These are phyloP conservation scores for Himalopsyche kuldschensis DNA, from an alignment of 2,888 invertebrate species.

Conservation along the genomic window DNA sequence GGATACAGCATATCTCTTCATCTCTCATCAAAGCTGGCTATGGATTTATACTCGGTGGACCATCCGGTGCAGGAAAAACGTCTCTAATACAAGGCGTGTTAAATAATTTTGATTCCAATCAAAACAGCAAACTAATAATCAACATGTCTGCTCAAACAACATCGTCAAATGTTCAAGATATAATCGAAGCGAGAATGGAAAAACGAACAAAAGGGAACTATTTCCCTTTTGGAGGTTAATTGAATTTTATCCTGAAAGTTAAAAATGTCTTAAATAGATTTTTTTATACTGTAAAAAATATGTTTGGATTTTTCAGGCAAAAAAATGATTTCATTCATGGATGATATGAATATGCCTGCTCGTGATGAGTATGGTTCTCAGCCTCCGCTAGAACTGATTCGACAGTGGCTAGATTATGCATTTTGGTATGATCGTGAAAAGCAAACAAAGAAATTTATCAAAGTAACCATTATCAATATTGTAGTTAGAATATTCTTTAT, in stretches of 20 bases:
- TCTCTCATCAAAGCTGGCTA: conserved; percentile 65
- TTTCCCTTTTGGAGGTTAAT: conserved; percentile 70
- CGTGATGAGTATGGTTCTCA: conserved; percentile 88
- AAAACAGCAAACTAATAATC: conserved; percentile 70
- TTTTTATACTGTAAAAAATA: not conserved
- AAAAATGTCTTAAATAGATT: not conserved
- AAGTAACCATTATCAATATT: conserved; percentile 50
- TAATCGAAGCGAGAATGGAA: conserved; percentile 83
- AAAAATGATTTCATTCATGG: conserved; percentile 83
- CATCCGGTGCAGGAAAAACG: conserved; percentile 87
- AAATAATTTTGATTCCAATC: conserved; percentile 58
- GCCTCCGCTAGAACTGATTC: conserved; percentile 81
- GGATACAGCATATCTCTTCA: conserved; percentile 75
- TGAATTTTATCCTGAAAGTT: conserved; percentile 28
- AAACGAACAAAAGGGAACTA: conserved; percentile 85
- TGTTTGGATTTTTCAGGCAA: conserved; percentile 56
- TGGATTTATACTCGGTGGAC: conserved; percentile 79
- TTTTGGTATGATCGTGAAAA: conserved; percentile 87
- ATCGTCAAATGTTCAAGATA: conserved; percentile 80
- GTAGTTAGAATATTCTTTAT: not conserved
- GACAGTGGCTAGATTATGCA: conserved; percentile 86
- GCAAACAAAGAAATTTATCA: conserved; percentile 75
- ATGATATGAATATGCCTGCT: conserved; percentile 92
- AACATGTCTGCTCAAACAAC: conserved; percentile 91
- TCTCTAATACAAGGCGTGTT: conserved; percentile 74